Conservation (phyloP, 2,888 invertebrate species). For the Chrysotoxum bicinctum region DNA sequence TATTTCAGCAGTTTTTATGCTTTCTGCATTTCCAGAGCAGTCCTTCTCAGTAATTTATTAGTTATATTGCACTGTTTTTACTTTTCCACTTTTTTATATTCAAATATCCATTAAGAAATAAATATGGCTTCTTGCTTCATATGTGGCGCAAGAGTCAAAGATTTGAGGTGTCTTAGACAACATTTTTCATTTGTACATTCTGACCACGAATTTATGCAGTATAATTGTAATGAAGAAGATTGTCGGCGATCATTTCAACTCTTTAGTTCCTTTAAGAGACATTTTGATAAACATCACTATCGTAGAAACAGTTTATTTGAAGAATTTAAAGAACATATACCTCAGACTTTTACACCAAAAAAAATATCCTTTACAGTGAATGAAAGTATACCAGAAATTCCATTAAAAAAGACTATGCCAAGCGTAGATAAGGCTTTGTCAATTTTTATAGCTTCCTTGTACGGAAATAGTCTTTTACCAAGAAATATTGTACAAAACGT, state of each 20-base stretch:
- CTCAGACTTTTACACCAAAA: not conserved
- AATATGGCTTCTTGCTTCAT: slow-evolving; percentile 2
- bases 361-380: not conserved
- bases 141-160: not conserved
- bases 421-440: not conserved
- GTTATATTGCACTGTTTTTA: no score
- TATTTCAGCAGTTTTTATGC: no score
- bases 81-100: not conserved
- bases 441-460: no score
- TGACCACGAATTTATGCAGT: not conserved
- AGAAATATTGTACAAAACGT: no score
- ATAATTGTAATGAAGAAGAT: not conserved
- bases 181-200: not conserved
- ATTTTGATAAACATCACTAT: not conserved
- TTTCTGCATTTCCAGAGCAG: no score
- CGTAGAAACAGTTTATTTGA: not conserved
- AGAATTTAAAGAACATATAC: not conserved
- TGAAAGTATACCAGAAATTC: not conserved
- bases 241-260: slow-evolving; percentile 7
- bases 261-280: not conserved
- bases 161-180: not conserved
- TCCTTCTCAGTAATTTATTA: no score
- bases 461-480: no score
- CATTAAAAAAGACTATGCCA: not conserved
- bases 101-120: not conserved